These are phyloP conservation scores for Melanotaenia parkinsoni DNA, from an alignment of 2,797 vertebrate species.

Conservation along the genomic window DNA sequence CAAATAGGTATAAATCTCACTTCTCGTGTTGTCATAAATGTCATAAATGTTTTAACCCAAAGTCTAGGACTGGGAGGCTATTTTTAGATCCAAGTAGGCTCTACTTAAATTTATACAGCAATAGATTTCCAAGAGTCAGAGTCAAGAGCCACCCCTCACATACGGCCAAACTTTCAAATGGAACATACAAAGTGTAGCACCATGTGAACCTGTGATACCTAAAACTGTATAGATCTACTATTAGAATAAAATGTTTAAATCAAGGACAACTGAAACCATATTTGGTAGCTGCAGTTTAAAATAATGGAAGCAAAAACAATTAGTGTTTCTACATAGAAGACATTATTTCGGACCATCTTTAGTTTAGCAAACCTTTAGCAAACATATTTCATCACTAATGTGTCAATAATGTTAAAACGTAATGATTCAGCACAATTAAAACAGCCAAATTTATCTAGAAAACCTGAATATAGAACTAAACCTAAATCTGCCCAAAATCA, in stretches of 20 bases:
- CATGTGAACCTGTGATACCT: neutral
- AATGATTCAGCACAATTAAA: too few species aligned
- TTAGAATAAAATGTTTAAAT: neutral
- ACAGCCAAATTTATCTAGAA: too few species aligned
- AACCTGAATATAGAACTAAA: too few species aligned
- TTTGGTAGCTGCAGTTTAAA: neutral
- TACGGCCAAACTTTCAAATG: neutral
- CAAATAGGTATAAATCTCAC: slow-evolving; percentile 35
- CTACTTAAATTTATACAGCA: neutral
- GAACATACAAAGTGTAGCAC: neutral
- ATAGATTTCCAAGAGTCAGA: slow-evolving; percentile 17
- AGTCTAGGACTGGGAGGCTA: slow-evolving; percentile 23
- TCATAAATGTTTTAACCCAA: slow-evolving; percentile 36
- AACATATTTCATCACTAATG: too few species aligned
- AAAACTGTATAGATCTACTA: neutral
- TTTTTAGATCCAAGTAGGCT: slow-evolving; percentile 32
- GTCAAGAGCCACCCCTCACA: too few species aligned
- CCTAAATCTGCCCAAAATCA: too few species aligned
- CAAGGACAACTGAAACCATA: neutral
- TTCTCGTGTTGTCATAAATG: slow-evolving; percentile 31
- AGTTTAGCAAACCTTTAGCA: too few species aligned
- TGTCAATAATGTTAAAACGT: too few species aligned
- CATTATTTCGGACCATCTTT: too few species aligned
- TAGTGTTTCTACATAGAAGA: too few species aligned
- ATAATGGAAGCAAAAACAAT: too few species aligned